Evolutionary conservation across 2,797 vertebrate genomes (phyloP).

Genomic region (Triplophysa yarkandensis): DNA sequence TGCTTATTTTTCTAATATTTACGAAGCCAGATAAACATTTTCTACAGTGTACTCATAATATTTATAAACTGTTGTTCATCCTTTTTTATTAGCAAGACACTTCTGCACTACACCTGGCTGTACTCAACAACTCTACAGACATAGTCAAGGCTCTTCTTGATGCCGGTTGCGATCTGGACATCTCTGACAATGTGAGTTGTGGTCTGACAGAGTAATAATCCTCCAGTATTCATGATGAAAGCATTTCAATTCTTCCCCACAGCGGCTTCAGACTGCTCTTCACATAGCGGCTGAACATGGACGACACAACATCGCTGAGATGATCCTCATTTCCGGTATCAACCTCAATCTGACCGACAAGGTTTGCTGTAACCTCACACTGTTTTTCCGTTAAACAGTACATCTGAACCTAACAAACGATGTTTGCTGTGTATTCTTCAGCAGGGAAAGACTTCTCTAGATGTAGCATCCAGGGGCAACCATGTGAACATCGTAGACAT

Average conservation of each 20-base stretch:
- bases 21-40: too few species aligned
- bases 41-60: too few species aligned
- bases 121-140: conserved; percentile 76
- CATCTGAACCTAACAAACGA: background rate
- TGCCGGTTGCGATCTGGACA: conserved; percentile 79
- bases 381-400: background rate
- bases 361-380: conserved; percentile 65
- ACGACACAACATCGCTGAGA: conserved; percentile 82
- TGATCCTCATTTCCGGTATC: conserved; percentile 83
- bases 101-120: conserved; percentile 77
- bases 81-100: conserved; percentile 66
- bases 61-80: too few species aligned
- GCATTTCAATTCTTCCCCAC: conserved; percentile 26
- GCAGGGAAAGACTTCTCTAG: conserved; percentile 88
- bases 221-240: background rate
- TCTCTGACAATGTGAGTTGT: conserved; percentile 81
- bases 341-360: conserved; percentile 85
- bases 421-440: conserved; percentile 54
- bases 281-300: conserved; percentile 85
- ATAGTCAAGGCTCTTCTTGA: conserved; percentile 81
- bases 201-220: background rate
- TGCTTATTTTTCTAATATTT: too few species aligned
- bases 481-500: conserved; percentile 86
- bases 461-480: conserved; percentile 85
- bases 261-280: conserved; percentile 87